Percentiles rank a stretch among this genome's conserved stretches.
These are phyloP conservation scores for Cinclus cinclus DNA, from an alignment of 2,113 vertebrate species.

Conservation along the genomic window DNA sequence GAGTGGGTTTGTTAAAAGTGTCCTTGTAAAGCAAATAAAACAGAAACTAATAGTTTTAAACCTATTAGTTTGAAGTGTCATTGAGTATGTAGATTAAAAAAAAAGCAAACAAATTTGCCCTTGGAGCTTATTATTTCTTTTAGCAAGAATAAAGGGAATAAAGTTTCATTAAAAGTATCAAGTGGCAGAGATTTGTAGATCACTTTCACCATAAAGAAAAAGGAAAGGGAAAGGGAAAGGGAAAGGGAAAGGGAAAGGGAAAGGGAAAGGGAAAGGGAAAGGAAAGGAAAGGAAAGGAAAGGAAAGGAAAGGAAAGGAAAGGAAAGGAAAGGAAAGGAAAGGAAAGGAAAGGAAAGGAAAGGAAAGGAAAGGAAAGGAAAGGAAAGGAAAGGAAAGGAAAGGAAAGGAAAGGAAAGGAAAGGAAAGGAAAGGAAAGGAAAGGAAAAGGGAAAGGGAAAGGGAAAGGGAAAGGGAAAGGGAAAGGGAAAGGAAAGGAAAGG, in stretches of 20 bases:
- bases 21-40: neutral
- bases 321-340: neutral
- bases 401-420: neutral
- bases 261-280: neutral
- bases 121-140: neutral
- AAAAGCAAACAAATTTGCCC: neutral
- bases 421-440: neutral
- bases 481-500: neutral
- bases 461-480: neutral
- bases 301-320: neutral
- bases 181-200: neutral
- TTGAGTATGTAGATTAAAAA: neutral
- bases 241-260: neutral
- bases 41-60: neutral
- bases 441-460: no score
- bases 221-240: neutral
- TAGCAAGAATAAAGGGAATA: neutral
- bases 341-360: neutral
- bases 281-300: neutral
- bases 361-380: neutral
- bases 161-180: neutral
- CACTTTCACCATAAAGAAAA: neutral
- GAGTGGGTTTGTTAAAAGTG: neutral
- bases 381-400: neutral
- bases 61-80: neutral